Evolutionary conservation across 2,888 invertebrate species (phyloP), one percentile per base, ranked within the genome.

Genomic region (Polymixis lichenea): DNA sequence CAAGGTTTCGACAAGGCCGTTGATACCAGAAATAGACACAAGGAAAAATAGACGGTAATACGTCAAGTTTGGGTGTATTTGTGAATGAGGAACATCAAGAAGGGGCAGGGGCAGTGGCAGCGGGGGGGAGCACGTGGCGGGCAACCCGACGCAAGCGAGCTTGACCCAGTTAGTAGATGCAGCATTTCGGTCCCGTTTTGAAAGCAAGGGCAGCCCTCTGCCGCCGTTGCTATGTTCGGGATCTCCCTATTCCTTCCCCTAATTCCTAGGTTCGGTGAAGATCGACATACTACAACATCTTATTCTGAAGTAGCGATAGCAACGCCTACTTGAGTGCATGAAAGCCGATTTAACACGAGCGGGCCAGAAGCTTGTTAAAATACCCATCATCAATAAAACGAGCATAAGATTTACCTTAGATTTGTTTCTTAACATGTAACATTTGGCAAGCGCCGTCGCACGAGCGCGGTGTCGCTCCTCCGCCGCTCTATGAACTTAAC

Each of bases 91-190:
- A 78, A 76, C 25, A 68, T 67, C 64, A 74, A 77, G 75, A 81
- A 72, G 78, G 84, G 85, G 82, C 78, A 82, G 75, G 76, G 65
- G 78, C 80, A 85, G 65, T 77, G n/a, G n/a, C 80, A 85, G 90
- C 67, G 91, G 91, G 91, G 91, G 84, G 91, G 86, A 93, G 90
- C 95, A 95, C 95, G 95, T 95, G 94, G 92, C 88, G 82, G 90
- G 89, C 94, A 93, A 92, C 92, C 93, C 93, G 88, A 91, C 92
- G 90, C 93, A 91, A 93, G 92, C 94, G 95, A 95, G 95, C 95
- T 96, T 96, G 96, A 96, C 96, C 96, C 89, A 96, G 94, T 94
- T 96, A 91, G 90, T 92, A 92, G 95, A 95, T 95, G 95, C 95
- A 96, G 93, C 95, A 95, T 95, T 95, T 95, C 91, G 94, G 93